Base-by-base conservation (phyloP, 2,888 invertebrate species). In the Harmothoe impar region DNA sequence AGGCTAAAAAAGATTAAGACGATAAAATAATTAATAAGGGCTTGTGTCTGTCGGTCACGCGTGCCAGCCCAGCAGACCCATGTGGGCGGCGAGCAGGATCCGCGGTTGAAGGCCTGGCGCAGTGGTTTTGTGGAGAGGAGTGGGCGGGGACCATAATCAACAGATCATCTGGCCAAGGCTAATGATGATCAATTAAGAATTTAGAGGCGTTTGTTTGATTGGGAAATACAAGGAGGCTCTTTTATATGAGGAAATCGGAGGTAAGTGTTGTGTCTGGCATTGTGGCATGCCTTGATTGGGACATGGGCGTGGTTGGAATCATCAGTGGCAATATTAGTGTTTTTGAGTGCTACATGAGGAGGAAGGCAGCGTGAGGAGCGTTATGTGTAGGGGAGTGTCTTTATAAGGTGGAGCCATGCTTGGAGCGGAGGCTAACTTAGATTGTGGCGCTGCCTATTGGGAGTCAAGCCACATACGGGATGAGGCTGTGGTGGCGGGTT, bases 1-100 rank as follows among this genome's bases (percentile, higher is more conserved):
- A 43, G 62, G 62, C 23, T 62, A 3, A 62, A 62, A 62, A 62
- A 62, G 15, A 62, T 62, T 12, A 62, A n/a, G 43, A 43, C 10
- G 10, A 43, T 7, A 43, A 10, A 3, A 43, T 43, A 43, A 43
- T 43, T 43, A 43, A 43, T 43, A 62, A 62, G 62, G 62, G 62
- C n/a, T 3, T 20, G 54, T 17, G 62, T 62, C 15, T 0, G 29
- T 29, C 29, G 72, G 72, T 72, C 72, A 72, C 72, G 72, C 72
- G 25, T 72, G n/a, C 62, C 7, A 15, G 72, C 15, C 72, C 31
- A n/a, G 62, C 62, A 29, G 72, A 25, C 72, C 10, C 43, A 43
- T 29, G 72, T 72, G 72, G 72, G 72, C 72, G 72, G 25, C 25
- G 17, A 72, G 15, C 72, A 72, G 72, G 72, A 72, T 72, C 72